phyloP scores from a whole-genome alignment of 2,113 vertebrate species.

The Saimiri boliviensis region DNA sequence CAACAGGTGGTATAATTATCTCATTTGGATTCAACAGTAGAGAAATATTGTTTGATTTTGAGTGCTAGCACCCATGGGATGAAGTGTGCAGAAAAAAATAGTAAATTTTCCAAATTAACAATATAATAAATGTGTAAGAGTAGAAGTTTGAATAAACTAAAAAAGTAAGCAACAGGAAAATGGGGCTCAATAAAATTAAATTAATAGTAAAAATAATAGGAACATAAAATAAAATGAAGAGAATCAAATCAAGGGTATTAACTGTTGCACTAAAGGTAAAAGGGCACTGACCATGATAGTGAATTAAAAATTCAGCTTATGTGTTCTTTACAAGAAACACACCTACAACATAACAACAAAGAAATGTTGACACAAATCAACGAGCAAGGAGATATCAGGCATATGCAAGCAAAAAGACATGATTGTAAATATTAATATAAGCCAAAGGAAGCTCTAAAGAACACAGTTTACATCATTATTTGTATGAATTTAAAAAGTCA shows the following conservation, averaged over 20 bases:
- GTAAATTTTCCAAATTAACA: background rate
- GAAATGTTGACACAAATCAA: background rate
- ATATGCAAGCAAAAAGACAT: background rate
- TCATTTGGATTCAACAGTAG: background rate
- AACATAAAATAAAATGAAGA: background rate
- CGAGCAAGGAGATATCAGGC: background rate
- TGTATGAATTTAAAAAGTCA: background rate
- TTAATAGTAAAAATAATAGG: background rate
- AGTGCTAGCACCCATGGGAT: background rate
- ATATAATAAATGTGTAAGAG: background rate
- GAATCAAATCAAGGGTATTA: background rate
- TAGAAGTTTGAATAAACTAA: background rate
- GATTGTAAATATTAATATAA: background rate
- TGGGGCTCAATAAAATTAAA: background rate
- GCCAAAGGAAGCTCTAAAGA: background rate
- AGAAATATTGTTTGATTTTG: background rate
- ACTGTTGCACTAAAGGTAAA: background rate
- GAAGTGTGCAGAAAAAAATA: background rate
- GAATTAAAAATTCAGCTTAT: background rate
- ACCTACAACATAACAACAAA: background rate
- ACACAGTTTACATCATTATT: background rate
- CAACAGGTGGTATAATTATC: background rate
- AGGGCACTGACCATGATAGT: background rate
- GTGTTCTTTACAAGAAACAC: background rate
- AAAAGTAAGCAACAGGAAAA: background rate